phyloP scores from a whole-genome alignment of 2,797 vertebrate species.

The Dendrocincla fuliginosa region DNA sequence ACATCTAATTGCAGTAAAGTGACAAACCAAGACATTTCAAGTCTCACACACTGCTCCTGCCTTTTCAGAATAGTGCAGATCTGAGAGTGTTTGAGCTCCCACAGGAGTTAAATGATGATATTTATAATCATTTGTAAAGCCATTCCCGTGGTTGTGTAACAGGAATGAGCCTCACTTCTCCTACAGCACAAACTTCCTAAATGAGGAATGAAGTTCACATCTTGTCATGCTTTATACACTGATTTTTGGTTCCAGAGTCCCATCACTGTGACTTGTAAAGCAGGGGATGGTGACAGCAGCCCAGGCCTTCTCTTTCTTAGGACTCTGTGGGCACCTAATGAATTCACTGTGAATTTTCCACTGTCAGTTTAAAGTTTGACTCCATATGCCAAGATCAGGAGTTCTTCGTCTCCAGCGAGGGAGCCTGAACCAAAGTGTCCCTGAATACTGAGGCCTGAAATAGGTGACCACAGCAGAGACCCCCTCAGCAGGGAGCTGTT shows the following conservation, averaged over 20 bases:
- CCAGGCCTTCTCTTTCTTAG: neutral
- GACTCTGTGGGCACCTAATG: neutral
- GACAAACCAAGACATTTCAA: neutral
- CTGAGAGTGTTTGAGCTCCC: neutral
- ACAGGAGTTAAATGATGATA: constrained; percentile 1
- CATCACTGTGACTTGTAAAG: neutral
- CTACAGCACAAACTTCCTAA: neutral
- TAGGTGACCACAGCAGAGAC: neutral
- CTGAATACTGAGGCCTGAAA: neutral
- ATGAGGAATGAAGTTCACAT: neutral
- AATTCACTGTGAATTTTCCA: neutral
- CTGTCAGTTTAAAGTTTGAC: neutral
- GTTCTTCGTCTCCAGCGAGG: neutral
- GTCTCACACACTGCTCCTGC: neutral
- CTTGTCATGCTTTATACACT: neutral
- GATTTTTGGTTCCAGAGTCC: neutral
- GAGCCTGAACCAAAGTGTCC: neutral
- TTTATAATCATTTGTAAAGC: neutral
- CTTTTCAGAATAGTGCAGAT: neutral
- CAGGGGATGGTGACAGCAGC: neutral
- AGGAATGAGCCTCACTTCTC: neutral
- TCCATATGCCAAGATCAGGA: neutral
- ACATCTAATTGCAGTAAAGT: neutral
- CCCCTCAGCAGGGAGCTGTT: neutral
- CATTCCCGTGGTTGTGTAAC: neutral